Conservation (phyloP, 2,113 vertebrate genomes). For the Motacilla tschutschensis region DNA sequence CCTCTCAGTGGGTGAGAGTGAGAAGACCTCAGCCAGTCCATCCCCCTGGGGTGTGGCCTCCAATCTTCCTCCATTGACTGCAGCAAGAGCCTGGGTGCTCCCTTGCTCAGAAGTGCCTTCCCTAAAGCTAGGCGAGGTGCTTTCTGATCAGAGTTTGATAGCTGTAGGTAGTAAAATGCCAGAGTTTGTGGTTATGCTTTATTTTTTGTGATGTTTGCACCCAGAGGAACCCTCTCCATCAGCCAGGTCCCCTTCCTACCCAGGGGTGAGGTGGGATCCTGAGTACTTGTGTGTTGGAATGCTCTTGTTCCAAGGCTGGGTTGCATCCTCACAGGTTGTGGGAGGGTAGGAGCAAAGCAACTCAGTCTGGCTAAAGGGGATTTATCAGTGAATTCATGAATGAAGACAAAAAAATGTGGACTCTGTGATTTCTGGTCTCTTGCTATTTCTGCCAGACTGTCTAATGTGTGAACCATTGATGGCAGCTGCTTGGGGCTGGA, state of each 20-base stretch:
- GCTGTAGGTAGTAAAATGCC: neutral
- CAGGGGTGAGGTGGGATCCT: neutral
- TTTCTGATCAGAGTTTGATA: neutral
- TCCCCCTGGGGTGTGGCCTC: neutral
- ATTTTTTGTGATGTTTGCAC: neutral
- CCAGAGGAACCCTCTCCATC: neutral
- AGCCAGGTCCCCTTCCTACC: neutral
- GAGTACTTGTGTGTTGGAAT: neutral
- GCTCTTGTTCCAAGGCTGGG: neutral
- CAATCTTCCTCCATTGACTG: fast-evolving
- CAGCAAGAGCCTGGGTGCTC: neutral
- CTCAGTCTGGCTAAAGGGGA: neutral
- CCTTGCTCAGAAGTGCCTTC: neutral
- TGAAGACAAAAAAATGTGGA: neutral
- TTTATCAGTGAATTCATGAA: neutral
- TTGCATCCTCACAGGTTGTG: neutral
- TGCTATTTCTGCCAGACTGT: neutral
- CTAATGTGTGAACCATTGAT: neutral
- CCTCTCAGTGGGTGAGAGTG: neutral
- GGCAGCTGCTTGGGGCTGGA: neutral
- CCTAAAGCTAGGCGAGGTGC: neutral
- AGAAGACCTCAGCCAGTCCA: neutral
- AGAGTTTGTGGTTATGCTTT: neutral
- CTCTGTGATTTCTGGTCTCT: neutral
- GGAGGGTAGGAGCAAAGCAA: neutral